Conservation (phyloP, 2,113 vertebrate genomes). For the Nothocercus julius region DNA sequence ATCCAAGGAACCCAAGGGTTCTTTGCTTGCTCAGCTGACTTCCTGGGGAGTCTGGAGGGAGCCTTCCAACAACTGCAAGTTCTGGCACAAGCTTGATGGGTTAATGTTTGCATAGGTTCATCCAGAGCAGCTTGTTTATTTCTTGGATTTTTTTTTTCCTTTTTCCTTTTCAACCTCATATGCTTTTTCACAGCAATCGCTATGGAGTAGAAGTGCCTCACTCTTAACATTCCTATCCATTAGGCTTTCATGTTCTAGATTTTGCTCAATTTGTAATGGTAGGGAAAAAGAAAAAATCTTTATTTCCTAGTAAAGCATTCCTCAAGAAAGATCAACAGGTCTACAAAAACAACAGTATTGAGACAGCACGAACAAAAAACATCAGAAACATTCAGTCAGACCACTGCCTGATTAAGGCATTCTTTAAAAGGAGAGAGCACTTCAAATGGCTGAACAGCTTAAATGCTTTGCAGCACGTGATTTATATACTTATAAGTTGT, state of each 20-base stretch:
- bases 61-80: rapidly evolving
- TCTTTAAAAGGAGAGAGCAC: neutral
- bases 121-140: neutral
- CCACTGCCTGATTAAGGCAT: neutral
- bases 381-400: neutral
- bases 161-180: neutral
- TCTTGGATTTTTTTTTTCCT: neutral
- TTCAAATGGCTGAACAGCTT: neutral
- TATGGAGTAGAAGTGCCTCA: neutral
- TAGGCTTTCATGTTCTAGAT: neutral
- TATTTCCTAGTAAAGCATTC: neutral
- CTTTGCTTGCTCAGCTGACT: rapidly evolving
- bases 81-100: neutral
- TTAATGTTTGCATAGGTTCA: neutral
- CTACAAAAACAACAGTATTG: neutral
- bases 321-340: neutral
- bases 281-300: neutral
- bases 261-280: neutral
- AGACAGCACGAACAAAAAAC: neutral
- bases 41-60: rapidly evolving
- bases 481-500: neutral
- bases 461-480: neutral
- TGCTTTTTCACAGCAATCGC: neutral
- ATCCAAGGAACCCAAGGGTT: too few relatives aligned
- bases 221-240: neutral